Percentiles rank a stretch among this genome's conserved stretches.
Conservation (phyloP, 1,140 invertebrate genomes). For the Zaprionus africanus region DNA sequence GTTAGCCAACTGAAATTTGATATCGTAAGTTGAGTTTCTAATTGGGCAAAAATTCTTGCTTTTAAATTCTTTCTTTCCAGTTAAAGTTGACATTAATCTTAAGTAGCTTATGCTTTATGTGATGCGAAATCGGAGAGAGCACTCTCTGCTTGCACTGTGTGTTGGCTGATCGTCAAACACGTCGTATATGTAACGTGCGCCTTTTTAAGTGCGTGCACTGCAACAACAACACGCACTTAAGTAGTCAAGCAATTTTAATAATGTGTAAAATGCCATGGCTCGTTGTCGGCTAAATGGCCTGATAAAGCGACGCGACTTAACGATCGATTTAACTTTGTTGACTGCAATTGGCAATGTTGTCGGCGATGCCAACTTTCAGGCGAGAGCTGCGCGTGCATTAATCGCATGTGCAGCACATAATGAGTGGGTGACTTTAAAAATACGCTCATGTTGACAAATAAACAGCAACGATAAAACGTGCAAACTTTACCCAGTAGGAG, state of each 20-base stretch:
- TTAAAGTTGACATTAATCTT: too few species aligned
- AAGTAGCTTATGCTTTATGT: too few species aligned
- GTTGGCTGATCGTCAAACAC: background rate
- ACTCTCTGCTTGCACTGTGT: background rate
- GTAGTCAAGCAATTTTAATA: constrained; percentile 67
- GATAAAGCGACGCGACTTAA: constrained; percentile 43
- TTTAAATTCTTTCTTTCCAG: background rate
- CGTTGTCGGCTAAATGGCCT: constrained; percentile 63
- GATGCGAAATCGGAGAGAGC: too few species aligned
- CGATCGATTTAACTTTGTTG: constrained; percentile 36
- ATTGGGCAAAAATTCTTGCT: background rate
- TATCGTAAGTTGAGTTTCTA: background rate
- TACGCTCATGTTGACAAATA: constrained; percentile 67
- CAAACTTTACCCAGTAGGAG: constrained; percentile 52
- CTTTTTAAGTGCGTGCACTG: constrained; percentile 26
- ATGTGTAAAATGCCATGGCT: constrained; percentile 68
- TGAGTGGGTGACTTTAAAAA: constrained; percentile 56
- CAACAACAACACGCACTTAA: constrained; percentile 33
- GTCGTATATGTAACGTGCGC: constrained; percentile 11
- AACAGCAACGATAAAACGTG: constrained; percentile 74
- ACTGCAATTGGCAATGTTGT: constrained; percentile 1
- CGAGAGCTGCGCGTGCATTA: constrained; percentile 55
- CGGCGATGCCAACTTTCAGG: constrained; percentile 36
- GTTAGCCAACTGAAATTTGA: background rate
- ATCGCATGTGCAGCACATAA: constrained; percentile 63